Evolutionary conservation across 2,888 invertebrate genomes (phyloP), one percentile per base, ranked within the genome.

Genomic region (Hyalella azteca): DNA sequence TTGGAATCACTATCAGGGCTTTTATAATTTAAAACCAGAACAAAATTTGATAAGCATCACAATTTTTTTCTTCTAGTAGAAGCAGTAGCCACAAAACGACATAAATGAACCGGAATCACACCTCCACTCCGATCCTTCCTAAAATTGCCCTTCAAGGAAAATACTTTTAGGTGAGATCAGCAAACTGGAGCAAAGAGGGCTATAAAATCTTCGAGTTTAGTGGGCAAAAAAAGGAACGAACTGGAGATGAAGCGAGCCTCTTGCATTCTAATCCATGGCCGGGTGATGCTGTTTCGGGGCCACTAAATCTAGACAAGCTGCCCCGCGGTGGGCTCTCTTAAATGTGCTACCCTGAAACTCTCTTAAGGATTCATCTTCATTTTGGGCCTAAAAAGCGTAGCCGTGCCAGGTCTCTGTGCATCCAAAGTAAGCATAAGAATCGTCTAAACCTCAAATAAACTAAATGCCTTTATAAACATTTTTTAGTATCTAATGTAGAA

Each of bases 241-340:
- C 54, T 54, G 54, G 13, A 54, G 54, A 54, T 54, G 54, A 54
- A 54, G 54, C 54, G 22, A 54, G n/a, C 5, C 54, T 54, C 54
- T 54, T 54, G 54, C 54, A 54, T 54, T 54, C 54, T 54, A n/a
- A 54, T 54, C 54, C n/a, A 5, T n/a, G n/a, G 11, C 9, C 22
- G 54, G 54, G 5, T 54, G 54, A 7, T 15, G 54, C 13, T 45
- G 9, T 45, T 15, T 45, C 7, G 15, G 15, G 7, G 9, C 7
- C 15, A 15, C 15, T 45, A 15, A 45, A 7, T 45, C 45, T 11
- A 7, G 15, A 45, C 45, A 11, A 45, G 9, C 9, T 45, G 15
- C 45, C 45, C 15, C 45, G 15, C 7, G n/a, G 45, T 11, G 45
- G 7, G 45, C 45, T 45, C 9, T 15, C 45, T 45, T 45, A 45